Percentiles rank a stretch among this genome's conserved stretches.
These are phyloP conservation scores for Pangasius krempfi DNA, from an alignment of 2,797 vertebrate genomes.

Conservation along the genomic window DNA sequence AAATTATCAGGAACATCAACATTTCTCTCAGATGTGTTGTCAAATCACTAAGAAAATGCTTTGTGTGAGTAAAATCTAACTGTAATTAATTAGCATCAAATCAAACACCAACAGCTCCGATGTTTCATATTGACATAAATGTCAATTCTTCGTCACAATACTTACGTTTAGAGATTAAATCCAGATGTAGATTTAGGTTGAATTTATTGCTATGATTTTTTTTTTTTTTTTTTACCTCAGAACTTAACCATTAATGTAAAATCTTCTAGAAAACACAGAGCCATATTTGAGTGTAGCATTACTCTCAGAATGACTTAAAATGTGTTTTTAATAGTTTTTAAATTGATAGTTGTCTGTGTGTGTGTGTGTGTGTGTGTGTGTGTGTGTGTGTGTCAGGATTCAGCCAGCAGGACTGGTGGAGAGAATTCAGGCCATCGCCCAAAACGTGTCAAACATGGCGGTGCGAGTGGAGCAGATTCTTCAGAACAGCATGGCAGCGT, in stretches of 20 bases:
- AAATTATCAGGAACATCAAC: not conserved
- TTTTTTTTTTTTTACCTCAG: not conserved
- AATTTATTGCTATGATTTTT: not conserved
- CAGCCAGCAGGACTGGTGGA: conserved; percentile 88
- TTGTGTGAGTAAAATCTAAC: not conserved
- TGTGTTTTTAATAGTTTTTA: not conserved
- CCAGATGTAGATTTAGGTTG: no score
- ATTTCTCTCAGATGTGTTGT: not conserved
- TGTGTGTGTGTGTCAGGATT: conserved; percentile 72
- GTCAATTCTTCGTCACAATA: not conserved
- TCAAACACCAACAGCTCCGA: not conserved
- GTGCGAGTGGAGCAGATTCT: conserved; percentile 93
- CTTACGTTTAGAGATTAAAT: not conserved
- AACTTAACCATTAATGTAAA: not conserved
- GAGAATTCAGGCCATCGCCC: conserved; percentile 94
- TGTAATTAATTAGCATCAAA: not conserved
- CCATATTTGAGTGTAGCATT: not conserved
- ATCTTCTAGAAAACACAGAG: not conserved
- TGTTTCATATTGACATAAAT: not conserved
- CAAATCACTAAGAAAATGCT: no score
- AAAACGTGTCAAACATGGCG: conserved; percentile 94
- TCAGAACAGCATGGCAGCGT: conserved; percentile 84
- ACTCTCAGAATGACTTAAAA: not conserved
- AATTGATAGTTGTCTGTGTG: not conserved
- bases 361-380: conserved; percentile 19